Evolutionary conservation across 2,113 vertebrate species (phyloP), one percentile per base, ranked within the genome.

Genomic region (Rhinolophus ferrumequinum): DNA sequence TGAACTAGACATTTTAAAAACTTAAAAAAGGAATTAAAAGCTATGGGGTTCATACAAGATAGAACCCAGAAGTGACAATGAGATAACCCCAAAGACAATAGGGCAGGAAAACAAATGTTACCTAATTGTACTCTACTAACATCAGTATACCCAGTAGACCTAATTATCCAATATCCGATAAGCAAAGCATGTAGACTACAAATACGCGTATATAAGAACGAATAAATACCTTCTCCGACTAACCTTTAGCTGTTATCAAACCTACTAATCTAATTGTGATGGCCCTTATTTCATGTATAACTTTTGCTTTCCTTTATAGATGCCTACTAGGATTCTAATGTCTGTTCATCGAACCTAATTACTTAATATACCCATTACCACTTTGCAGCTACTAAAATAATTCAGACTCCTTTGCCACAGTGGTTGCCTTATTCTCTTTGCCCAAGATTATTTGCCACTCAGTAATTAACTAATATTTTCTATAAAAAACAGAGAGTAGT

Each of bases 391-490:
- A 56, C 70, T 81, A 41, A 60, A 73, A 79, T 24, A 92, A 75
- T 90, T 82, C 76, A 88, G 62, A 92, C 16, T 33, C 73, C 41
- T 75, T 77, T 90, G 35, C 16, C 41, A 84, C 44, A 24, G 6
- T 22, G 22, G 2, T 47, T 79, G 24, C 56, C 67, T 56, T 44
- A 41, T 76, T 76, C 70, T 94, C 33, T 52, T 72, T 41, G 47
- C 5, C 2, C n/a, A 58, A 94, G 38, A 60, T 13, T 86, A 8
- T 79, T 33, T 82, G 66, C 82, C 84, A 85, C 8, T 72, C 47
- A 72, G 50, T 85, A 93, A 85, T 76, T 69, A 84, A 88, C 64
- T 62, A 90, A 90, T 80, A 54, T 73, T 86, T 93, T 60, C 47
- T 58, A 44, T 80, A 41, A 88, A 62, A 72, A 81, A 62, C 14